These are phyloP conservation scores for Aphelocoma californica DNA, from an alignment of 2,797 vertebrate genomes.

Conservation along the genomic window DNA sequence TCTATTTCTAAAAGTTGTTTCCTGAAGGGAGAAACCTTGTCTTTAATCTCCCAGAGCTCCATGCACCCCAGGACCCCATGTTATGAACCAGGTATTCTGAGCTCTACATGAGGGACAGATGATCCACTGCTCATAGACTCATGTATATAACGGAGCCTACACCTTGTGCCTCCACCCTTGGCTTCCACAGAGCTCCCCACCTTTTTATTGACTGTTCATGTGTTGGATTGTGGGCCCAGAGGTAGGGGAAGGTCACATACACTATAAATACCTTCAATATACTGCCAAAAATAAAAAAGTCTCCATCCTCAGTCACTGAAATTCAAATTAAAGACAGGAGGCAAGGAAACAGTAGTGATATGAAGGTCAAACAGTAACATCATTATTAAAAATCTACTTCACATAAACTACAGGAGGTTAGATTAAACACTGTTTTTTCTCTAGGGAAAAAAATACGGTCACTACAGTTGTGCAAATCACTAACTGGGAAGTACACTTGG, in stretches of 20 bases:
- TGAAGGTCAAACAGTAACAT: background rate
- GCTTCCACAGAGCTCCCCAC: background rate
- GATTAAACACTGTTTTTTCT: background rate
- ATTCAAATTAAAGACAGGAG: background rate
- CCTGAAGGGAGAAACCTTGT: background rate
- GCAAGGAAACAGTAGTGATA: background rate
- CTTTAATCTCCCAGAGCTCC: background rate
- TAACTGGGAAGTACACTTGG: background rate
- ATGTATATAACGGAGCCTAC: fast-evolving
- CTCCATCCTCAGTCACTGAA: background rate
- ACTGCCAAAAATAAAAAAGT: background rate
- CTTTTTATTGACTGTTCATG: background rate
- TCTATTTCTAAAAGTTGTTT: background rate
- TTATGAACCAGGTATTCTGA: background rate
- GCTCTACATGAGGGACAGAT: fast-evolving
- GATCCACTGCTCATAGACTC: background rate
- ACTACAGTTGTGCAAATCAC: background rate
- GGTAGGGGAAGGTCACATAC: background rate
- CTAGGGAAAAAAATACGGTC: background rate
- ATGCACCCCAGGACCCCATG: fast-evolving
- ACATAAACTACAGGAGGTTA: background rate
- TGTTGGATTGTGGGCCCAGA: background rate
- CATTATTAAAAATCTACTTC: background rate
- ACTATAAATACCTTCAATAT: background rate
- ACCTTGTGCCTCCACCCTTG: background rate